Evolutionary conservation across 2,113 vertebrate species (phyloP).

Genomic region (Ictalurus punctatus): DNA sequence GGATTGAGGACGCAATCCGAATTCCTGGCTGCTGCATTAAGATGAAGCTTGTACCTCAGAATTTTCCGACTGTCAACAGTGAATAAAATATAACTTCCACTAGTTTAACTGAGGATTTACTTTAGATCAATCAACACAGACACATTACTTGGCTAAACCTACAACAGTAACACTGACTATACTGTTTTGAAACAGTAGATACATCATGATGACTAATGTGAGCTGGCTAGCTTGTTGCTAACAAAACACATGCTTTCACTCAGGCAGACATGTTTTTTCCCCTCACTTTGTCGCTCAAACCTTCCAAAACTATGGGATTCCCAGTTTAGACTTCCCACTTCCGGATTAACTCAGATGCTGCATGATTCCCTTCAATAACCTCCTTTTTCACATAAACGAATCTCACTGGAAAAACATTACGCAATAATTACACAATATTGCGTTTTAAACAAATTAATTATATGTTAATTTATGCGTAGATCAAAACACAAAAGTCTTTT

Average conservation of each 20-base stretch:
- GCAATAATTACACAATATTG: no score
- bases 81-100: neutral
- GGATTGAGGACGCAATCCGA: neutral
- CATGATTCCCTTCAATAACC: neutral
- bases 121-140: neutral
- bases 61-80: neutral
- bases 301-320: no score
- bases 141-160: neutral
- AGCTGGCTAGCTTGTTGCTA: neutral
- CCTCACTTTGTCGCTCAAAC: neutral
- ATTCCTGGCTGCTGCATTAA: neutral
- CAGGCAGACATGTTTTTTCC: neutral
- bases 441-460: no score
- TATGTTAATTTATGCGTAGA: no score
- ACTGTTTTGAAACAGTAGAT: neutral
- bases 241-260: neutral
- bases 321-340: no score
- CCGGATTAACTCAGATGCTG: neutral
- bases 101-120: neutral
- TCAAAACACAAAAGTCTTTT: no score
- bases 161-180: neutral
- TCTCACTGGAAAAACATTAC: neutral
- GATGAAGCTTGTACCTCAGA: neutral
- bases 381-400: neutral
- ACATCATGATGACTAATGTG: neutral